phyloP scores from a whole-genome alignment of 2,113 vertebrate species.

The Phainopepla nitens region DNA sequence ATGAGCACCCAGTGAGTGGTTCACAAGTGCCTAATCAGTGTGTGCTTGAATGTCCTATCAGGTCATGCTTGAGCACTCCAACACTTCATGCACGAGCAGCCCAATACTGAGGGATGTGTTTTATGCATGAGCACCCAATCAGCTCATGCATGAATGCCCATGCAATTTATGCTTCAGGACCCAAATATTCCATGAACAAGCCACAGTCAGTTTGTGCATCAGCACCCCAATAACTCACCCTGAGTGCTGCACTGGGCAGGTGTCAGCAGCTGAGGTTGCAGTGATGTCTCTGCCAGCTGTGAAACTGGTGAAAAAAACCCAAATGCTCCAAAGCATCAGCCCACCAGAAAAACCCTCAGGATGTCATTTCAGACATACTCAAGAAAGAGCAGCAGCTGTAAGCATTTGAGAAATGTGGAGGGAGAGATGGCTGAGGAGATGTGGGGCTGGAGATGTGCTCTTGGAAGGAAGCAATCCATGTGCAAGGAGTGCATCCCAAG shows the following conservation, averaged over 20 bases:
- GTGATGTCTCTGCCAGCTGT: background rate
- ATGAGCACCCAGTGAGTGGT: background rate
- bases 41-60: background rate
- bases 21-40: background rate
- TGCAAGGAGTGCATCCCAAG: background rate
- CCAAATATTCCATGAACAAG: background rate
- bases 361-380: background rate
- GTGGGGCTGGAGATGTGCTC: background rate
- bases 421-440: background rate
- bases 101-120: background rate
- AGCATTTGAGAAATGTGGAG: background rate
- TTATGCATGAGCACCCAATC: background rate
- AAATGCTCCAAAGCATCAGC: background rate
- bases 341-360: background rate
- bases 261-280: background rate
- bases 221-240: background rate
- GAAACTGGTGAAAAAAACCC: background rate
- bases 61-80: background rate
- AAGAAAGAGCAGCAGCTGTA: background rate
- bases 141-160: background rate
- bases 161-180: background rate
- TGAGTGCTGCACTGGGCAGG: accelerated
- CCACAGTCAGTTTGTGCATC: background rate
- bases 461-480: background rate
- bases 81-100: background rate